Conservation (phyloP, 2,113 vertebrate species). For the Sterrhoptilus dennistouni region DNA sequence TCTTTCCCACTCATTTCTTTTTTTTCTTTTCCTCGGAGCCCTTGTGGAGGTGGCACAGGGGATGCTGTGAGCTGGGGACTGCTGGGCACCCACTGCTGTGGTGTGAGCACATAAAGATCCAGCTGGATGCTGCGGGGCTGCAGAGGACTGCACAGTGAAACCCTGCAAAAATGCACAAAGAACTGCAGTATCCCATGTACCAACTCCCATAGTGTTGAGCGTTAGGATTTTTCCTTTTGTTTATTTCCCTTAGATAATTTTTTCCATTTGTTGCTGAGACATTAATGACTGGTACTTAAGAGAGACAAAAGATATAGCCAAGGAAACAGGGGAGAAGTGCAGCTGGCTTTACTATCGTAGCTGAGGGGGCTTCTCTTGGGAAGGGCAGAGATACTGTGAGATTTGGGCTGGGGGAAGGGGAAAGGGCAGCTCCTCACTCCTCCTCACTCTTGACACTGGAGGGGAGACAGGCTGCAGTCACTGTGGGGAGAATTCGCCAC, state of each 20-base stretch:
- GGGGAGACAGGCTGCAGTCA: fast-evolving
- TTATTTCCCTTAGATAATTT: neutral
- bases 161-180: neutral
- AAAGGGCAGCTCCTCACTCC: neutral
- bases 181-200: neutral
- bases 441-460: fast-evolving
- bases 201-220: neutral
- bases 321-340: no score
- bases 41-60: neutral
- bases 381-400: neutral
- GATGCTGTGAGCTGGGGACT: neutral
- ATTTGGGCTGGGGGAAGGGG: neutral
- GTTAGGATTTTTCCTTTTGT: neutral
- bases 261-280: neutral
- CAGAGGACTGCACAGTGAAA: neutral
- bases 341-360: neutral
- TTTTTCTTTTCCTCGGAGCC: neutral
- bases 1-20: neutral
- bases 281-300: neutral
- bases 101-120: fast-evolving
- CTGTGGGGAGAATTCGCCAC: neutral
- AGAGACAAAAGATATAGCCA: neutral
- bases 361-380: neutral
- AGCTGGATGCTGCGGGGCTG: neutral
- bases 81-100: neutral